Conservation (phyloP, 2,797 vertebrate species). For the Hoplostethus mediterraneus region DNA sequence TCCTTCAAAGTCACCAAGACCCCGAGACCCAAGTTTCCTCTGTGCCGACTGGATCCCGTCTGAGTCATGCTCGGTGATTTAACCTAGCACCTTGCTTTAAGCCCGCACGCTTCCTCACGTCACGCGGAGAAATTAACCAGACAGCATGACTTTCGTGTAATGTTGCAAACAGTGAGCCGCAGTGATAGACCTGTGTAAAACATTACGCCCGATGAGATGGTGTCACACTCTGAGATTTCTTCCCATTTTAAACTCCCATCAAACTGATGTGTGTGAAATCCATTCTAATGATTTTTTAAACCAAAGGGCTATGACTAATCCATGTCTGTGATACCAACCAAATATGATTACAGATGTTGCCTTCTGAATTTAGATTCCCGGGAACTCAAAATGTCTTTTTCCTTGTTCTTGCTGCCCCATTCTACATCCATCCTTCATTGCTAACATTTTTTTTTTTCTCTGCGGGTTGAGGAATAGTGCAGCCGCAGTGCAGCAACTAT, state of each 20-base stretch:
- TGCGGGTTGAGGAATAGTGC: slow-evolving; percentile 16
- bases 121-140: not conserved
- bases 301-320: slow-evolving; percentile 17
- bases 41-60: not conserved
- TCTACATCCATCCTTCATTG: no score
- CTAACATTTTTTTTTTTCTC: not conserved
- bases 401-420: no score
- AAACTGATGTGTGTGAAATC: slow-evolving; percentile 1
- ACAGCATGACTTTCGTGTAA: not conserved
- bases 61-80: slow-evolving; percentile 25
- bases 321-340: not conserved
- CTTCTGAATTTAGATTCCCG: not conserved
- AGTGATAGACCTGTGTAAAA: not conserved
- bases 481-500: slow-evolving; percentile 28
- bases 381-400: no score
- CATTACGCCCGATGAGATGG: not conserved
- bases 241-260: not conserved
- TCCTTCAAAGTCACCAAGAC: slow-evolving; percentile 27
- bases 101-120: no score
- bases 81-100: not conserved
- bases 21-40: not conserved
- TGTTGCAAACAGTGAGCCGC: not conserved
- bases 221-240: not conserved
- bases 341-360: slow-evolving; percentile 11
- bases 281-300: not conserved